These are phyloP conservation scores for Octopus sinensis DNA, from an alignment of 1,140 invertebrate genomes.

Conservation along the genomic window DNA sequence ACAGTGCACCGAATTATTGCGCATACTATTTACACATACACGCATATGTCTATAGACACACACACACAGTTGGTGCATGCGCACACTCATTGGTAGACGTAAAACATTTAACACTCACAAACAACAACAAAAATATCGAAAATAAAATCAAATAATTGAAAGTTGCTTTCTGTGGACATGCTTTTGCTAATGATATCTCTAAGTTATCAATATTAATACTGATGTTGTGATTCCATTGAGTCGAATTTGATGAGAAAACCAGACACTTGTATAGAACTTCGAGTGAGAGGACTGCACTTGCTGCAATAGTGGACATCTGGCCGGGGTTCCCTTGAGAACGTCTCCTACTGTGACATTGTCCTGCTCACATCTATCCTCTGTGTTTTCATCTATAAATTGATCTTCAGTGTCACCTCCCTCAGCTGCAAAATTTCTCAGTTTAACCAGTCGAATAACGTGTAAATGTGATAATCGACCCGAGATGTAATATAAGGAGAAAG, in stretches of 20 bases:
- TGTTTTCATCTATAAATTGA: constrained; percentile 15
- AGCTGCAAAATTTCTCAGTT: constrained; percentile 16
- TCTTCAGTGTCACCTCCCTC: not conserved
- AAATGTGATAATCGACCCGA: not conserved
- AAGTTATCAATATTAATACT: too few species aligned
- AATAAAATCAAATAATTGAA: too few species aligned
- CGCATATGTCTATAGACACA: not conserved
- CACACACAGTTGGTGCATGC: not conserved
- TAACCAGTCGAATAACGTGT: not conserved
- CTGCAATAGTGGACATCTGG: not conserved
- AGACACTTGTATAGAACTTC: too few species aligned
- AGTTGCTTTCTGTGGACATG: too few species aligned
- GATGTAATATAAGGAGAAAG: not conserved
- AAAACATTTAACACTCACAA: not conserved
- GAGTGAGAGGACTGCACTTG: too few species aligned
- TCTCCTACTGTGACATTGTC: constrained; percentile 5
- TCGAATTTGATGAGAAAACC: too few species aligned
- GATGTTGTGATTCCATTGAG: too few species aligned
- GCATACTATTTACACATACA: not conserved
- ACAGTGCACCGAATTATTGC: not conserved
- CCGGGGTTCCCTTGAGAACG: not conserved
- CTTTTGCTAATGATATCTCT: too few species aligned
- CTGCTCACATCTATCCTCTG: not conserved
- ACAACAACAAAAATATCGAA: too few species aligned
- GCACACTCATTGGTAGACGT: not conserved